Base-by-base conservation (phyloP, 2,113 vertebrate species). In the Seriola quinqueradiata region DNA sequence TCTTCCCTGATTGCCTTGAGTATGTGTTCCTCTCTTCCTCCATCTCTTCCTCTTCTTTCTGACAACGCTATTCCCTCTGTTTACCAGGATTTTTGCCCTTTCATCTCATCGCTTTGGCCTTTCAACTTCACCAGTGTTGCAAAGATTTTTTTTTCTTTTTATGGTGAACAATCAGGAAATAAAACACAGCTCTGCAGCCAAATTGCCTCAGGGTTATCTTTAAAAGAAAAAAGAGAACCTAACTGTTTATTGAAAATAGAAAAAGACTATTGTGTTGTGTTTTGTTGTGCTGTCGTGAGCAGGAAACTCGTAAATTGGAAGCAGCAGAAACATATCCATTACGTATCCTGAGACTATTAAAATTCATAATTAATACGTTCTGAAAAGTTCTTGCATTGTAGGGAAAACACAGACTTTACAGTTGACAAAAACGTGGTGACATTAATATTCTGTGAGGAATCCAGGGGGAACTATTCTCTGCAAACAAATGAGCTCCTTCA, bases 381-480 rank as follows among this genome's bases (percentile, higher is more conserved):
- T 48, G n/a, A 61, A 66, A 75, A 60, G 66, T 52, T 76, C 4
- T 52, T 52, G 10, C 10, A 14, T 25, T 70, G n/a, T 65, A 11
- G 8, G 10, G 32, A 34, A 46, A 64, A 52, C 0, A 21, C 8
- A n/a, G 10, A 14, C 48, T 25, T 59, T 14, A 19, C 46, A 46
- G 23, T 59, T 52, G 54, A 67, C 10, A 61, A 75, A 54, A 65
- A 70, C 48, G 64, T 32, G 34, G 7, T 42, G 13, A 40, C 69
- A 74, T 73, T 52, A 55, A 64, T 63, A 87, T 87, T 84, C 69
- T 54, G 46, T 21, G 65, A 69, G 36, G 61, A 69, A 61, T 23
- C 55, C 16, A 61, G 55, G 4, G 36, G n/a, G 46, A 71, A 57
- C 61, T 13, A 52, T 50, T 13, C 23, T 44, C 48, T 57, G 66